These are phyloP conservation scores for Sebastes cheni DNA, from an alignment of 2,797 vertebrate species.

Conservation along the genomic window DNA sequence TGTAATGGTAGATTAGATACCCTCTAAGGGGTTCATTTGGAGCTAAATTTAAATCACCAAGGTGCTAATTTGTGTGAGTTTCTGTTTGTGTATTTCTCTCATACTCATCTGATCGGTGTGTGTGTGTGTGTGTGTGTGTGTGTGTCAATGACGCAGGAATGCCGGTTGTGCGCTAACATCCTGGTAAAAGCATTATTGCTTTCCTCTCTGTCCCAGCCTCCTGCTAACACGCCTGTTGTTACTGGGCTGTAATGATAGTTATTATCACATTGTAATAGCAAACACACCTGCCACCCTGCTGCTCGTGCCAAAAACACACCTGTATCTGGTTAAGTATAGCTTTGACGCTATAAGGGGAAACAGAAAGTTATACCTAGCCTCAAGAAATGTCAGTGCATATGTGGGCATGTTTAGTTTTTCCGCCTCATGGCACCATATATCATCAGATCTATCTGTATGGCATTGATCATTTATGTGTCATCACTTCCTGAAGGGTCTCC, in stretches of 20 bases:
- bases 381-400: conserved; percentile 10
- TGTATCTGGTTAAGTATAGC: conserved; percentile 70
- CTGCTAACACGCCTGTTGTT: conserved; percentile 56
- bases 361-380: conserved; percentile 52
- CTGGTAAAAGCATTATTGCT: conserved; percentile 51
- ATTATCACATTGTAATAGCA: conserved; percentile 70
- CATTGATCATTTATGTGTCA: conserved; percentile 19
- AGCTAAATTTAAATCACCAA: conserved; percentile 53
- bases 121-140: conserved; percentile 1
- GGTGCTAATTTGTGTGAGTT: conserved; percentile 55
- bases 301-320: conserved; percentile 72
- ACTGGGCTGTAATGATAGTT: conserved; percentile 71
- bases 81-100: conserved; percentile 23
- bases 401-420: conserved; percentile 12
- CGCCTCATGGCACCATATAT: conserved; percentile 43
- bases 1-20: conserved; percentile 19
- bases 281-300: conserved; percentile 69
- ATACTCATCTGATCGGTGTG: background rate
- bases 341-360: conserved; percentile 35
- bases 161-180: conserved; percentile 49
- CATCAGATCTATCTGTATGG: background rate
- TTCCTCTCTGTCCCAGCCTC: conserved; percentile 40
- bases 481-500: conserved; percentile 4
- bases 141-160: conserved; percentile 11
- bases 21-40: conserved; percentile 33